Evolutionary conservation across 92 coral and sea anemone species (phyloP).

Genomic region (Nematostella vectensis): DNA sequence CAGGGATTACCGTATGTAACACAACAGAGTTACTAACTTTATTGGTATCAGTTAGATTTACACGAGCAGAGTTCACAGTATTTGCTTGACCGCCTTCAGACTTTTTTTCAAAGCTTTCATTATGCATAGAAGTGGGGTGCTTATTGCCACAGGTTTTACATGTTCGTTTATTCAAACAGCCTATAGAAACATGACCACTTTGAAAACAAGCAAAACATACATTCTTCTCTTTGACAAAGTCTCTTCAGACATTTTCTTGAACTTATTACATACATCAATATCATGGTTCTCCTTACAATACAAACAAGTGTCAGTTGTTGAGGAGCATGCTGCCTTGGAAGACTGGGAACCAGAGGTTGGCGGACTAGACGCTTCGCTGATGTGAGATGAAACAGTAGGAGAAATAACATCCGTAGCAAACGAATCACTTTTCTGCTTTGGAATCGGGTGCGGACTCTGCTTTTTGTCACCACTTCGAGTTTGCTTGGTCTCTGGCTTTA

Average conservation of each 20-base stretch:
- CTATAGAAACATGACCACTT: conserved; percentile 30
- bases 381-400: background rate
- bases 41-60: conserved; percentile 3
- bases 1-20: conserved; percentile 38
- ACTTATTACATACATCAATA: conserved; percentile 33
- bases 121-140: conserved; percentile 56
- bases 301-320: conserved; percentile 1
- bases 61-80: background rate
- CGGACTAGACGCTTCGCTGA: background rate
- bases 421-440: conserved; percentile 10
- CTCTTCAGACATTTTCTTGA: conserved; percentile 30
- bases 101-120: conserved; percentile 33
- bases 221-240: conserved; percentile 26
- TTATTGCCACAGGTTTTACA: conserved; percentile 39
- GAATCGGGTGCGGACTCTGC: conserved; percentile 6
- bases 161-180: conserved; percentile 40
- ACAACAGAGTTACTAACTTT: background rate
- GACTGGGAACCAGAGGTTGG: background rate
- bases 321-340: background rate
- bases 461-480: background rate
- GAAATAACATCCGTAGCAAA: conserved; percentile 21
- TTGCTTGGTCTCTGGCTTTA: background rate
- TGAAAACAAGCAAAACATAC: conserved; percentile 49
- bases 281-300: conserved; percentile 36
- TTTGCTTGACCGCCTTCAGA: conserved; percentile 6